Conservation (phyloP, 2,888 invertebrate species). For the Alentia gelatinosa region DNA sequence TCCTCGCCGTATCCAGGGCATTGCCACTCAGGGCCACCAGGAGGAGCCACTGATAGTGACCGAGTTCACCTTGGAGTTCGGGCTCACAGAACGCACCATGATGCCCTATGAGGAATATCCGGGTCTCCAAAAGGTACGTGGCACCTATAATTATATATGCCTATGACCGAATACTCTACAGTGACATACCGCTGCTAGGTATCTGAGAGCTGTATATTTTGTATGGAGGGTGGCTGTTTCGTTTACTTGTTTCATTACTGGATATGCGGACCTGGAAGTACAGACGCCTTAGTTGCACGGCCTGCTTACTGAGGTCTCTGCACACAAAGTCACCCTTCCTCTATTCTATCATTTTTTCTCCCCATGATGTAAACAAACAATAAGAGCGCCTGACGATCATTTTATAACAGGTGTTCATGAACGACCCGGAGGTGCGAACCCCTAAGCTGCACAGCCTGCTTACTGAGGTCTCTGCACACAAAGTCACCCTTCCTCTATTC, state of each 20-base stretch:
- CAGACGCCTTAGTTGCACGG: background rate
- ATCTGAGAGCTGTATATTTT: too few relatives aligned
- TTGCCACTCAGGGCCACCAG: constrained; percentile 30
- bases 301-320: background rate
- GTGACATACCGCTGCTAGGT: too few relatives aligned
- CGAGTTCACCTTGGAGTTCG: background rate
- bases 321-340: background rate
- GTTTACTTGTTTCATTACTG: too few relatives aligned
- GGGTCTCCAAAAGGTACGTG: background rate
- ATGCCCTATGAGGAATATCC: constrained; percentile 19
- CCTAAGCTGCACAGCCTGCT: background rate
- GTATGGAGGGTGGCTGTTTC: too few relatives aligned
- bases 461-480: background rate
- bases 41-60: background rate
- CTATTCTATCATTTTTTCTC: background rate
- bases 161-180: too few relatives aligned
- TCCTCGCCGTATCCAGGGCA: constrained; percentile 9
- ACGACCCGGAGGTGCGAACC: background rate
- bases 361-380: too few relatives aligned
- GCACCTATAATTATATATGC: too few relatives aligned
- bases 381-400: too few relatives aligned
- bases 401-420: constrained; percentile 16
- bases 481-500: background rate
- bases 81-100: background rate
- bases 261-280: background rate